Evolutionary conservation across 92 coral and sea anemone genomes (phyloP).

Genomic region (Palythoa grandis): DNA sequence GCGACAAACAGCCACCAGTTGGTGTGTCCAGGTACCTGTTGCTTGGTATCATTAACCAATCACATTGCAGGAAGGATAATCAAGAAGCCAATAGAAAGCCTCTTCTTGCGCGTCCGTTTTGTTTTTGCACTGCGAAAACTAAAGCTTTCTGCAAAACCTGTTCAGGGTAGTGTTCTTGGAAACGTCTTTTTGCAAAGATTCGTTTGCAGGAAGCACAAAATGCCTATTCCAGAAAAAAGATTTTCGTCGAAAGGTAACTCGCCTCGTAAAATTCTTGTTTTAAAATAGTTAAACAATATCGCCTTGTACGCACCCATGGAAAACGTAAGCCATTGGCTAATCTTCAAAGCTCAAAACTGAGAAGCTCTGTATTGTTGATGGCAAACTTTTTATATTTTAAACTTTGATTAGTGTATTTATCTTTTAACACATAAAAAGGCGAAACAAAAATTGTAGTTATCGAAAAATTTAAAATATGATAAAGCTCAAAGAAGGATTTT

Average conservation of each 20-base stretch:
- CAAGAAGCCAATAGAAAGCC: slow-evolving; percentile 2
- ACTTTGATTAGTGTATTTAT: no score
- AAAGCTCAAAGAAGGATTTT: no score
- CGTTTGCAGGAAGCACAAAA: slow-evolving; percentile 29
- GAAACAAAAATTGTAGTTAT: no score
- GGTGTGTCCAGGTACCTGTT: slow-evolving; percentile 27
- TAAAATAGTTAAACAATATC: background rate
- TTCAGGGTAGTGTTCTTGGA: slow-evolving; percentile 17
- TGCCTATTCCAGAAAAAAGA: slow-evolving; percentile 82
- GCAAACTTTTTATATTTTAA: no score
- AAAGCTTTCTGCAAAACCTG: slow-evolving; percentile 4
- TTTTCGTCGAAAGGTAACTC: slow-evolving; percentile 73
- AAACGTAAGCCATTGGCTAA: background rate
- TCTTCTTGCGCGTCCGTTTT: slow-evolving; percentile 23
- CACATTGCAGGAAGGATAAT: background rate
- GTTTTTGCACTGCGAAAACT: background rate
- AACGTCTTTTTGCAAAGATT: background rate
- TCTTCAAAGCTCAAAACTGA: no score
- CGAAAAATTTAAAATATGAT: no score
- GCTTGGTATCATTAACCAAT: slow-evolving; percentile 6
- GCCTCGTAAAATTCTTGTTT: background rate
- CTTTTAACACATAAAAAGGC: no score
- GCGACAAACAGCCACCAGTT: slow-evolving; percentile 45
- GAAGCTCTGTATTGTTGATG: no score
- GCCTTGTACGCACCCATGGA: no score